These are phyloP conservation scores for Crocuta crocuta DNA, from an alignment of 2,113 vertebrate genomes.

Conservation along the genomic window DNA sequence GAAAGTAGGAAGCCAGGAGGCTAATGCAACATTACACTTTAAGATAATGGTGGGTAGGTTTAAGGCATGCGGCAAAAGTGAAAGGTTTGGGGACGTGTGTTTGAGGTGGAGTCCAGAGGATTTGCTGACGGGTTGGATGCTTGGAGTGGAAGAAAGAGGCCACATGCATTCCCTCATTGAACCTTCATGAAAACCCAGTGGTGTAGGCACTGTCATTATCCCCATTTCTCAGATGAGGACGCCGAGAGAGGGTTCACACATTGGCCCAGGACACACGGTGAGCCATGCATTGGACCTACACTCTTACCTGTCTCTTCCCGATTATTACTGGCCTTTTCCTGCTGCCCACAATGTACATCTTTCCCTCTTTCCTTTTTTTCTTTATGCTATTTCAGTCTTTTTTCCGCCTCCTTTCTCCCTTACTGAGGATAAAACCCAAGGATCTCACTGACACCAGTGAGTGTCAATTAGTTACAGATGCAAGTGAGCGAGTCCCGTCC, in stretches of 20 bases:
- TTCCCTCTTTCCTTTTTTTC: too few relatives aligned
- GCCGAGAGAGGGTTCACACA: too few relatives aligned
- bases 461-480: not conserved
- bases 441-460: not conserved
- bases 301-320: too few relatives aligned
- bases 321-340: too few relatives aligned
- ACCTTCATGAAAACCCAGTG: not conserved
- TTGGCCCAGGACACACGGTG: too few relatives aligned
- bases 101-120: not conserved
- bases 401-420: not conserved
- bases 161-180: not conserved
- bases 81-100: not conserved
- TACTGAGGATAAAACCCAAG: not conserved
- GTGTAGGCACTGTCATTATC: not conserved
- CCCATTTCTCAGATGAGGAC: not conserved
- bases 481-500: not conserved
- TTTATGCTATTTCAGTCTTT: too few relatives aligned
- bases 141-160: not conserved
- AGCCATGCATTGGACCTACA: too few relatives aligned
- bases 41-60: not conserved
- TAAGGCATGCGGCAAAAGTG: not conserved
- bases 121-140: not conserved
- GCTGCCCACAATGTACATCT: too few relatives aligned
- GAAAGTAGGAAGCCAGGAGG: not conserved
- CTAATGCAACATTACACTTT: not conserved